Evolutionary conservation across 1,140 invertebrate species (phyloP), one percentile per base, ranked within the genome.

Genomic region (Apocrypta bakeri): DNA sequence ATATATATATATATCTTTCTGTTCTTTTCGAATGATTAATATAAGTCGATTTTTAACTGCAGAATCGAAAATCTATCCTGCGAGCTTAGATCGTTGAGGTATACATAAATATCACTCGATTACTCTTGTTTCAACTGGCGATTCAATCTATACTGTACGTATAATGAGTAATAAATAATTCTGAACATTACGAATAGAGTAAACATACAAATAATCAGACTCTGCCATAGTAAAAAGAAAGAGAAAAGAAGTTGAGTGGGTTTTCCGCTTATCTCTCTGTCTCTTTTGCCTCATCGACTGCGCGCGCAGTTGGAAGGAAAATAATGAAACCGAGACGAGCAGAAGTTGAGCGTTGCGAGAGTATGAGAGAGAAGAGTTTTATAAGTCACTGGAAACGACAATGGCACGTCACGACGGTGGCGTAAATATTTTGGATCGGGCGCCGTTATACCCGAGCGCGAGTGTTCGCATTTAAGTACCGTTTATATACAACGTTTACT

Each of bases 401-500:
- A 37, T 8, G 6, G 17, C n/a, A n/a, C n/a, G n/a, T 1, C 56
- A 12, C 63, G n/a, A 66, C 24, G 14, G n/a, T 25, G 64, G 64
- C 37, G 64, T 79, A 79, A 79, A 79, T 79, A 79, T 79, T 69
- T 37, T 79, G 37, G 76, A 48, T 48, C 31, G 21, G 6, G 7
- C 63, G 21, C 24, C 37, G 64, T 63, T n/a, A n/a, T 56, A 77
- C 75, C 27, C 56, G 61, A 33, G 76, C 9, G 42, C 33, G n/a
- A n/a, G 33, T 68, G 64, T 78, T 14, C n/a, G n/a, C n/a, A 78
- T 78, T 78, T 78, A 78, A 78, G 76, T n/a, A n/a, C n/a, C 56
- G 2, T 1, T 9, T 42, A 9, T 9, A 42, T 0, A 9, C 40
- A 42, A 14, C 40, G 8, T 14, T 14, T 42, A n/a, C n/a, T n/a